A percentile compares a stretch with the other conserved stretches of the same genome.
These are phyloP conservation scores for Neomicropteryx cornuta DNA, from an alignment of 1,140 invertebrate species.

Conservation along the genomic window DNA sequence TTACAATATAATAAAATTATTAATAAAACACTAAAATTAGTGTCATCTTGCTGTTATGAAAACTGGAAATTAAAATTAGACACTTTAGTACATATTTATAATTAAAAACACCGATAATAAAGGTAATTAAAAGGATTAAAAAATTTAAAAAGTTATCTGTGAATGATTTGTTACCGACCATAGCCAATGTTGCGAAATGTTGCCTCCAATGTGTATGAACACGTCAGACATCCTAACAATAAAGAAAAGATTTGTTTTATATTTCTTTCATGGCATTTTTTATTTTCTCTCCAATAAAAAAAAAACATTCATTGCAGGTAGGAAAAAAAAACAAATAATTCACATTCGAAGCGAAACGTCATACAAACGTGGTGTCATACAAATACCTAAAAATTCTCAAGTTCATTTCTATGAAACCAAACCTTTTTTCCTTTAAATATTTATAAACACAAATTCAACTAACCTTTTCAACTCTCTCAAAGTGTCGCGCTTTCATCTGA, in stretches of 20 bases:
- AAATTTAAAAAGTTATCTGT: neutral
- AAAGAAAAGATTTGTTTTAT: conserved; percentile 29
- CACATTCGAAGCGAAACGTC: too few relatives aligned
- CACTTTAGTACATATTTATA: too few relatives aligned
- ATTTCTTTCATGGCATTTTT: conserved; percentile 16
- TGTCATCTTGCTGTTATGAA: too few relatives aligned
- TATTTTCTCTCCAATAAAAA: conserved; percentile 13
- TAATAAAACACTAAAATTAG: too few relatives aligned
- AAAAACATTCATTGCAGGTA: conserved; percentile 6
- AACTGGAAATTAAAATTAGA: too few relatives aligned
- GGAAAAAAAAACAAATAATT: too few relatives aligned
- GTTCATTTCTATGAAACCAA: conserved; percentile 1
- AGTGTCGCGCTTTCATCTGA: conserved; percentile 89
- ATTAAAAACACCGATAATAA: too few relatives aligned
- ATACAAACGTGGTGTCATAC: too few relatives aligned
- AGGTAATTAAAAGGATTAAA: too few relatives aligned
- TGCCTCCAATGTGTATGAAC: conserved; percentile 54
- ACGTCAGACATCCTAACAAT: conserved; percentile 37
- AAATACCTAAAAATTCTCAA: too few relatives aligned
- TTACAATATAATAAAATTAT: too few relatives aligned
- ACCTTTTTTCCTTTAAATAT: neutral
- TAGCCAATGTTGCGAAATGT: too few relatives aligned
- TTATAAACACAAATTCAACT: conserved; percentile 28
- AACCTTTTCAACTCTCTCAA: conserved; percentile 97
- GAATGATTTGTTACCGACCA: conserved; percentile 5